Evolutionary conservation across 2,113 vertebrate genomes (phyloP).

Genomic region (Psophia crepitans): DNA sequence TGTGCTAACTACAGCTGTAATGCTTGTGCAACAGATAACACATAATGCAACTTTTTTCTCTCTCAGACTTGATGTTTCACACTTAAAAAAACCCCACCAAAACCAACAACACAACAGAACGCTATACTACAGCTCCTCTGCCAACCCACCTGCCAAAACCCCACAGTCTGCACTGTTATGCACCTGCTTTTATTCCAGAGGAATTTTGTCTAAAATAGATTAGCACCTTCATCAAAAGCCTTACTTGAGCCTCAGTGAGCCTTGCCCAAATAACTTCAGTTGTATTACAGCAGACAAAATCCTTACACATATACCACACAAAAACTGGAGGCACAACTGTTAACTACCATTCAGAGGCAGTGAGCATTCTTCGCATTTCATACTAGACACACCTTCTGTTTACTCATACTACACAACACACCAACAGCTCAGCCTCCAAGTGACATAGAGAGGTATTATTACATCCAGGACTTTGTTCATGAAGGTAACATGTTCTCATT

Average conservation of each 20-base stretch:
- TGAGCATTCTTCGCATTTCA: background rate
- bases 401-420: background rate
- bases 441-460: background rate
- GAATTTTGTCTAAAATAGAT: background rate
- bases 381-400: background rate
- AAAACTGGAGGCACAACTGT: background rate
- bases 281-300: background rate
- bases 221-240: background rate
- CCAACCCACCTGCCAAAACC: background rate
- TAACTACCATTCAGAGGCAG: background rate
- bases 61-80: background rate
- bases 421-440: background rate
- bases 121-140: background rate
- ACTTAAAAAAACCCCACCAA: too few species aligned
- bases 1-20: background rate
- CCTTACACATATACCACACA: background rate
- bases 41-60: background rate
- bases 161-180: background rate
- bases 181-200: background rate
- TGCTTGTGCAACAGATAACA: fast-evolving
- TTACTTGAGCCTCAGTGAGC: background rate
- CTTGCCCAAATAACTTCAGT: background rate
- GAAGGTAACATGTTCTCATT: background rate
- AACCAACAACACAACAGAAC: too few species aligned
- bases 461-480: background rate